phyloP scores from a whole-genome alignment of 1,140 invertebrate species.

The Ectropis grisescens region DNA sequence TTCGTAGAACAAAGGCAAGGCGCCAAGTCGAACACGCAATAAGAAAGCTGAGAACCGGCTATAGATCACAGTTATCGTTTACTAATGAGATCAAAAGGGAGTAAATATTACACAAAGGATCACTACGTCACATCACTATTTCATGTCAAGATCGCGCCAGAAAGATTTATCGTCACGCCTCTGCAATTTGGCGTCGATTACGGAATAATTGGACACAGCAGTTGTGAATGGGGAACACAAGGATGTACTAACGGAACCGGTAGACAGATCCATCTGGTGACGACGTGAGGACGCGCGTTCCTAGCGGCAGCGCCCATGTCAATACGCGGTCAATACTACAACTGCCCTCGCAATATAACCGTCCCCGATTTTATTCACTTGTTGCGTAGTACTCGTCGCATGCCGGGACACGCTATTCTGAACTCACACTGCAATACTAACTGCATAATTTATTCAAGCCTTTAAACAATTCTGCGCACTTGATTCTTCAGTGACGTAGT shows the following conservation, averaged over 20 bases:
- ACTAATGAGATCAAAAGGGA: too few relatives aligned
- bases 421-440: slow-evolving; percentile 26
- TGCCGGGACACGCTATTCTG: slow-evolving; percentile 28
- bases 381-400: slow-evolving; percentile 40
- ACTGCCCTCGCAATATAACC: slow-evolving; percentile 42
- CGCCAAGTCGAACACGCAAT: slow-evolving; percentile 19
- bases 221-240: slow-evolving; percentile 2
- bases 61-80: too few relatives aligned
- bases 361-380: slow-evolving; percentile 52
- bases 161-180: too few relatives aligned
- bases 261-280: slow-evolving; percentile 51
- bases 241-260: slow-evolving; percentile 49
- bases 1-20: slow-evolving; percentile 17
- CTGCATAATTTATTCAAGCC: slow-evolving; percentile 34
- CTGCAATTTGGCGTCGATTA: slow-evolving; percentile 7
- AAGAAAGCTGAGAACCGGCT: slow-evolving; percentile 6
- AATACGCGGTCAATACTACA: slow-evolving; percentile 38
- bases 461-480: slow-evolving; percentile 31
- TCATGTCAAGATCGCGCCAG: too few relatives aligned
- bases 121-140: too few relatives aligned
- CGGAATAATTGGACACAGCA: slow-evolving; percentile 1
- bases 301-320: slow-evolving; percentile 57
- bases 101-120: too few relatives aligned
- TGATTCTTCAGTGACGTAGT: slow-evolving; percentile 28
- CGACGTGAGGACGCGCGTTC: slow-evolving; percentile 54